These are phyloP conservation scores for Lingula anatina DNA, from an alignment of 2,888 invertebrate species.

Conservation along the genomic window DNA sequence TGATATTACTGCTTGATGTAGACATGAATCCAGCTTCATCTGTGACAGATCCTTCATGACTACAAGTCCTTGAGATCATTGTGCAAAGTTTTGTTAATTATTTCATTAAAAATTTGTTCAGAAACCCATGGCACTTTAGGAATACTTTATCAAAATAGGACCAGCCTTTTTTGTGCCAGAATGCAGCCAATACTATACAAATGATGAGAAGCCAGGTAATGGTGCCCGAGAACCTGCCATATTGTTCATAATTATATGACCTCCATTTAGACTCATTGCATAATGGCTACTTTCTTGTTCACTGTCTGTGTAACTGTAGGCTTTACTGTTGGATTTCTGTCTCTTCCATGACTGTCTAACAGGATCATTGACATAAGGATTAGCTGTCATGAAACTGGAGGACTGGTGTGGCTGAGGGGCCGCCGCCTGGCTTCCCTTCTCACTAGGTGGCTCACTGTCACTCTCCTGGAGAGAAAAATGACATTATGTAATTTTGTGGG, in stretches of 20 bases:
- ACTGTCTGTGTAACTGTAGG: slow-evolving; percentile 90
- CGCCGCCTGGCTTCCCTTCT: slow-evolving; percentile 7
- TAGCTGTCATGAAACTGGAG: slow-evolving; percentile 60
- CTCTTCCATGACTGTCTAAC: slow-evolving; percentile 91
- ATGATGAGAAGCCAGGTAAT: slow-evolving; percentile 95
- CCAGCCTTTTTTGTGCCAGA: no score
- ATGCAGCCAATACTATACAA: slow-evolving; percentile 68
- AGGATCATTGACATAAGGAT: slow-evolving; percentile 69
- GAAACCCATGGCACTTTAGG: no score
- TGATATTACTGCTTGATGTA: no score
- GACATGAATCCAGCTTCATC: no score
- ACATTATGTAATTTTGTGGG: no score
- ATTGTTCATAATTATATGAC: slow-evolving; percentile 96
- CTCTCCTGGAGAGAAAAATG: slow-evolving; percentile 6
- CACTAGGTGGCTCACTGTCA: no score
- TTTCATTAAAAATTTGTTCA: no score
- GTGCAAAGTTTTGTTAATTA: no score
- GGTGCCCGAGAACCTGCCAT: slow-evolving; percentile 95
- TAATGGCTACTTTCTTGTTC: slow-evolving; percentile 67
- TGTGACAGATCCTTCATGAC: no score
- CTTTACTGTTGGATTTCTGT: slow-evolving; percentile 58
- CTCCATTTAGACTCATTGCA: slow-evolving; percentile 75
- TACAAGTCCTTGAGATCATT: no score
- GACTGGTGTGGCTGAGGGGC: no score
- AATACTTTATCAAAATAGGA: no score